Conservation (phyloP, 2,888 invertebrate genomes). For the Meloe dianella region DNA sequence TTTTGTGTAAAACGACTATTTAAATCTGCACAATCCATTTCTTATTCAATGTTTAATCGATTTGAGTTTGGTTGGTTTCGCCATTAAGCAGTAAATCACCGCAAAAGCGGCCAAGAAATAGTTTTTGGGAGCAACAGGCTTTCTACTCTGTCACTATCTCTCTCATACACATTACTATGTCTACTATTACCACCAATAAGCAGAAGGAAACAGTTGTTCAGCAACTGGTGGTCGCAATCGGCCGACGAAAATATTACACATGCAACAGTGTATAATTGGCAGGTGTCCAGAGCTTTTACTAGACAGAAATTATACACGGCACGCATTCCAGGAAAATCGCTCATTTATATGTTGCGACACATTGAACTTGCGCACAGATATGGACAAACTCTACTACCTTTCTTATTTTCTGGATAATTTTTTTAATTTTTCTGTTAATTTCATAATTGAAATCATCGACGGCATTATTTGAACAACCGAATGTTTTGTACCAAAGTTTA, state of each 20-base stretch:
- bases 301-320: not conserved
- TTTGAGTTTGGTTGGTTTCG: constrained; percentile 26
- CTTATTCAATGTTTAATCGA: constrained; percentile 51
- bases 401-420: constrained; percentile 2
- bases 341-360: not conserved
- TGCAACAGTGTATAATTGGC: constrained; percentile 60
- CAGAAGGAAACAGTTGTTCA: constrained; percentile 30
- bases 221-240: constrained; percentile 45
- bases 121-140: constrained; percentile 50
- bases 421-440: constrained; percentile 18
- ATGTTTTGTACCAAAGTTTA: constrained; percentile 13
- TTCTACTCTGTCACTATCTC: constrained; percentile 18
- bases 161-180: not conserved
- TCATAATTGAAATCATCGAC: not conserved
- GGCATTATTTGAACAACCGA: not conserved
- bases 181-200: constrained; percentile 24
- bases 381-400: not conserved
- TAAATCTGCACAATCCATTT: constrained; percentile 40
- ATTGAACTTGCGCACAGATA: not conserved
- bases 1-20: not conserved
- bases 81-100: constrained; percentile 47
- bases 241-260: constrained; percentile 55
- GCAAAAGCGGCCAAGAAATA: constrained; percentile 44
- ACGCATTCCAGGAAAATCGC: not conserved
- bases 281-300: constrained; percentile 46